Conservation (phyloP, 2,888 invertebrate genomes). For the Barypeithes pellucidus region DNA sequence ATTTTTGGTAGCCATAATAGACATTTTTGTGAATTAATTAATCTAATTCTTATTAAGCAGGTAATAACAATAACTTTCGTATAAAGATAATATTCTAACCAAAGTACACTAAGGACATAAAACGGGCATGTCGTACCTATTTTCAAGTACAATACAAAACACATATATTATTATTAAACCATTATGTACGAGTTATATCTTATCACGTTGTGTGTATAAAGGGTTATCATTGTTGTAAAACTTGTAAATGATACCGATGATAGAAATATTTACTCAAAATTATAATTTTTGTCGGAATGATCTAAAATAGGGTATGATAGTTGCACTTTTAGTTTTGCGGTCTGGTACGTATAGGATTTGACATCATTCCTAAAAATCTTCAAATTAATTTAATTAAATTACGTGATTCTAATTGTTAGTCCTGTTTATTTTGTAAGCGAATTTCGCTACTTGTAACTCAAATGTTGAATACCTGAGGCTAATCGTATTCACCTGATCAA, state of each 20-base stretch:
- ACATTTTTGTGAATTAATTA: background rate
- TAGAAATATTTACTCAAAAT: constrained; percentile 18
- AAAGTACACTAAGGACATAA: background rate
- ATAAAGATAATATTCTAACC: background rate
- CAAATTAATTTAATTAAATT: background rate
- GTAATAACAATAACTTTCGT: background rate
- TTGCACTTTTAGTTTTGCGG: no score
- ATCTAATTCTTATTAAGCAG: background rate
- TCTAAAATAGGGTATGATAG: background rate
- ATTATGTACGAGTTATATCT: constrained; percentile 14
- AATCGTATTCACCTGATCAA: constrained; percentile 47
- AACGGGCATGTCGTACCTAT: constrained; percentile 11
- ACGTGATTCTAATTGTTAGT: background rate
- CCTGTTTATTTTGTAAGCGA: background rate
- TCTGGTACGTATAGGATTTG: background rate
- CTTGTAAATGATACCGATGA: background rate
- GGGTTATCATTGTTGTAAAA: constrained; percentile 11
- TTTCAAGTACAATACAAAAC: constrained; percentile 7
- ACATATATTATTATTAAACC: background rate
- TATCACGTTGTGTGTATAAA: background rate
- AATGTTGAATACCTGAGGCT: constrained; percentile 16
- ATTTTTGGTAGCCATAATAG: no score
- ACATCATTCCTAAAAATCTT: background rate
- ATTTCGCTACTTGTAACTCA: constrained; percentile 14
- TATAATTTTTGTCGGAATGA: background rate